Evolutionary conservation across 2,888 invertebrate species (phyloP).

Genomic region (Augochlorella aurata): DNA sequence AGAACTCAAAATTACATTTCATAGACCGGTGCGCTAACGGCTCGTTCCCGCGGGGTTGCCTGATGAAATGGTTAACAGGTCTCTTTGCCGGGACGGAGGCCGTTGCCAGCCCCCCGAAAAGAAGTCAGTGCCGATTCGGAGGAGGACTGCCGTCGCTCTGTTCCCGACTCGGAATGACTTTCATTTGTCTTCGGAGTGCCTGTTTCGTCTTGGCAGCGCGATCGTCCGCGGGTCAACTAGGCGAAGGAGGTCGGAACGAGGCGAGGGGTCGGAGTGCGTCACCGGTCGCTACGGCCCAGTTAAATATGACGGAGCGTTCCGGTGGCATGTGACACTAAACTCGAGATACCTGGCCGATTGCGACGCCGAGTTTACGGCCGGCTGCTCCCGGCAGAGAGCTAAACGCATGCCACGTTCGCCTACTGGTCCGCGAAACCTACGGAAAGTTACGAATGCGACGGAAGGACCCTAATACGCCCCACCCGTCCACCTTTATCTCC

Average conservation of each 20-base stretch:
- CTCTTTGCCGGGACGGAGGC: neutral
- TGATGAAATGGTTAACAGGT: constrained; percentile 26
- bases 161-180: constrained; percentile 17
- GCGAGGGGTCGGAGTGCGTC: too few species aligned
- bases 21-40: neutral
- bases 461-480: constrained; percentile 46
- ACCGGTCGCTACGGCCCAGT: constrained; percentile 12
- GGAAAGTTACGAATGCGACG: constrained; percentile 64
- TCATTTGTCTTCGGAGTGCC: constrained; percentile 25
- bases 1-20: constrained; percentile 1
- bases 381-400: neutral
- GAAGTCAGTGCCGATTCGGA: neutral
- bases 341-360: constrained; percentile 53
- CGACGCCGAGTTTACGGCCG: constrained; percentile 64
- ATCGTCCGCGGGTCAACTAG: constrained; percentile 11
- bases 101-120: neutral
- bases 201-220: neutral
- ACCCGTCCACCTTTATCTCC: constrained; percentile 64
- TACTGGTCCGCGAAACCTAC: constrained; percentile 55
- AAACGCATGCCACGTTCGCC: constrained; percentile 10
- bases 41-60: neutral
- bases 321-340: constrained; percentile 32
- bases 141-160: neutral
- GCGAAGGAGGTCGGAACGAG: neutral
- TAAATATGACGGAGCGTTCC: constrained; percentile 23